A percentile compares a stretch with the other conserved stretches of the same genome.
phyloP scores from a whole-genome alignment of 2,888 invertebrate genomes.

The Temnothorax unifasciatus region DNA sequence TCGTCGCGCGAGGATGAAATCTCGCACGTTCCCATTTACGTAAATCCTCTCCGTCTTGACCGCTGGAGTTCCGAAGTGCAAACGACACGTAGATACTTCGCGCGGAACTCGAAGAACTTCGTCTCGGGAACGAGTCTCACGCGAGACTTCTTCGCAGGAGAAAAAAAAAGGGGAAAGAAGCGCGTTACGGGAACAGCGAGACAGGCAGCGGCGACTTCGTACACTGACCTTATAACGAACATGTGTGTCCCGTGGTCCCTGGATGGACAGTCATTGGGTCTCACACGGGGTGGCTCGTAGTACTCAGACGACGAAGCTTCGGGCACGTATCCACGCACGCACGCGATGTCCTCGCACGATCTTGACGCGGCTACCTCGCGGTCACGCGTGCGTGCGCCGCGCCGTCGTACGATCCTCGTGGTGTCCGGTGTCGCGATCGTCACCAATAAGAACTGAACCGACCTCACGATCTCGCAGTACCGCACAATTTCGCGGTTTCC shows the following conservation, averaged over 20 bases:
- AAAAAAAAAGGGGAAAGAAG: neutral
- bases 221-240: conserved; percentile 85
- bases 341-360: conserved; percentile 72
- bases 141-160: neutral
- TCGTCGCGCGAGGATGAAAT: neutral
- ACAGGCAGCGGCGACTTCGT: conserved; percentile 57
- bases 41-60: neutral
- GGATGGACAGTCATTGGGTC: conserved; percentile 86
- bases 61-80: neutral
- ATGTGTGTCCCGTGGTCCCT: conserved; percentile 86
- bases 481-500: conserved; percentile 13
- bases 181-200: neutral
- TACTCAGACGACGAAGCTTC: conserved; percentile 69
- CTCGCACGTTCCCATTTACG: conserved; percentile 20
- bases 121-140: too few relatives aligned
- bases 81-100: conserved; percentile 16
- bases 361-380: conserved; percentile 62
- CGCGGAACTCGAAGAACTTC: neutral
- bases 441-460: conserved; percentile 37
- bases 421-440: conserved; percentile 64
- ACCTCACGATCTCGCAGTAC: conserved; percentile 25
- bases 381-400: conserved; percentile 72
- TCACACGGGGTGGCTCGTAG: conserved; percentile 79
- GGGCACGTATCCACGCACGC: conserved; percentile 68
- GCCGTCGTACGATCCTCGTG: conserved; percentile 74